Evolutionary conservation across 2,888 invertebrate genomes (phyloP), one percentile per base, ranked within the genome.

Genomic region (Cenopis cana): DNA sequence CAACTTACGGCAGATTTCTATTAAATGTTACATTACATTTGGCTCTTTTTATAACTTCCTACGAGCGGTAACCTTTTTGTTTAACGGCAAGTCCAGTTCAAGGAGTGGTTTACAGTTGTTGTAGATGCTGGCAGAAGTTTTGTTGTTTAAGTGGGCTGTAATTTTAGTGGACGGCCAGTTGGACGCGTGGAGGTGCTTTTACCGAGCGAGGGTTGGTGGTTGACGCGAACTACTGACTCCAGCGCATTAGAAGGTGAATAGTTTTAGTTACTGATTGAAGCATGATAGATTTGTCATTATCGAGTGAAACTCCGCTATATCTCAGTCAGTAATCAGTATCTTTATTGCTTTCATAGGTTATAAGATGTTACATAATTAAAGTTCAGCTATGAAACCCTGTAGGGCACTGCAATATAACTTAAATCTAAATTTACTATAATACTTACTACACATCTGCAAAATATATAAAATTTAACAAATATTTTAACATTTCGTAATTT

Each of bases 91-190:
- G 68, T 54, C 36, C 52, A 61, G 72, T 77, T 78, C 77, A 79
- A 76, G 81, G 74, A 75, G 76, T 78, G 79, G 81, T 81, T 81
- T 80, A 75, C 76, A 82, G 82, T 81, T 79, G 81, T 78, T 82
- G 80, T 78, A 62, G 82, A 83, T 14, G 86, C 86, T 78, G 83
- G 78, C 82, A 77, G 81, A 87, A 88, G 83, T 89, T 89, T 82
- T 82, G 83, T 82, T 85, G 83, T 81, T 73, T 65, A 79, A 85
- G 84, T 83, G 84, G 81, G 79, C 79, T 84, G 85, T 88, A 88
- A 90, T 89, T 89, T 87, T 82, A 87, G 85, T 84, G 87, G 86
- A 88, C 87, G 84, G 79, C 78, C 79, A 81, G 79, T 79, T 79
- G 81, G 81, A 60, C 64, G 67, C 73, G 80, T 83, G 79, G 77